Evolutionary conservation across 2,888 invertebrate species (phyloP).

Genomic region (Ctenicera cuprea): DNA sequence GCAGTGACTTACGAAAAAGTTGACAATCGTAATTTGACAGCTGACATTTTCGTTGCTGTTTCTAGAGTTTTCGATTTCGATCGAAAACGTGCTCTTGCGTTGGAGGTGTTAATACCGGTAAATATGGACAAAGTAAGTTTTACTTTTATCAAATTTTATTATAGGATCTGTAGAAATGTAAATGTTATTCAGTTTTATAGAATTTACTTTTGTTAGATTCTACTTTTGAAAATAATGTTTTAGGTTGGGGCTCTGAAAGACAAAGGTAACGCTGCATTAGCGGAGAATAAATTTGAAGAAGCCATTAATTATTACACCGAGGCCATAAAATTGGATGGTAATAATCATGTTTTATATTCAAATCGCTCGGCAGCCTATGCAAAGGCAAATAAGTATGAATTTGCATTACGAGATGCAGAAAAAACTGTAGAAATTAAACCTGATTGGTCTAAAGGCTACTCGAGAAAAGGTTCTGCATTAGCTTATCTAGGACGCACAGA

Average conservation of each 20-base stretch:
- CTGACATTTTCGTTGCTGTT: slow-evolving; percentile 32
- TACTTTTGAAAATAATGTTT: slow-evolving; percentile 9
- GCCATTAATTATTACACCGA: slow-evolving; percentile 88
- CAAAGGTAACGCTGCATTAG: slow-evolving; percentile 90
- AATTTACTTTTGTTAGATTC: background rate
- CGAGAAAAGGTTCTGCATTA: slow-evolving; percentile 91
- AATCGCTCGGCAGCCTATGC: slow-evolving; percentile 95
- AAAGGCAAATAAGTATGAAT: slow-evolving; percentile 83
- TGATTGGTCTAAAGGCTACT: slow-evolving; percentile 92
- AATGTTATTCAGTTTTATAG: too few relatives aligned
- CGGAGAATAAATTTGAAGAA: slow-evolving; percentile 84
- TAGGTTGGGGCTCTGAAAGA: slow-evolving; percentile 90
- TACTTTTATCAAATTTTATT: background rate
- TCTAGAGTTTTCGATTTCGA: slow-evolving; percentile 45
- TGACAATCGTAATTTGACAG: slow-evolving; percentile 38
- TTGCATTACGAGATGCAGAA: slow-evolving; percentile 90
- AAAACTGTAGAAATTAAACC: slow-evolving; percentile 87
- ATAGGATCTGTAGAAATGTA: background rate
- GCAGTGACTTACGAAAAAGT: background rate
- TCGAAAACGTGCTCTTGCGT: slow-evolving; percentile 33
- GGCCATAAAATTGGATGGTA: slow-evolving; percentile 86
- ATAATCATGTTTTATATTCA: slow-evolving; percentile 92
- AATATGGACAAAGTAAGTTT: slow-evolving; percentile 41
- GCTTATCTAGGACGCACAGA: slow-evolving; percentile 83
- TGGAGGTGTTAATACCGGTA: slow-evolving; percentile 5